These are phyloP conservation scores for Pogonus chalceus DNA, from an alignment of 1,140 invertebrate genomes.

Conservation along the genomic window DNA sequence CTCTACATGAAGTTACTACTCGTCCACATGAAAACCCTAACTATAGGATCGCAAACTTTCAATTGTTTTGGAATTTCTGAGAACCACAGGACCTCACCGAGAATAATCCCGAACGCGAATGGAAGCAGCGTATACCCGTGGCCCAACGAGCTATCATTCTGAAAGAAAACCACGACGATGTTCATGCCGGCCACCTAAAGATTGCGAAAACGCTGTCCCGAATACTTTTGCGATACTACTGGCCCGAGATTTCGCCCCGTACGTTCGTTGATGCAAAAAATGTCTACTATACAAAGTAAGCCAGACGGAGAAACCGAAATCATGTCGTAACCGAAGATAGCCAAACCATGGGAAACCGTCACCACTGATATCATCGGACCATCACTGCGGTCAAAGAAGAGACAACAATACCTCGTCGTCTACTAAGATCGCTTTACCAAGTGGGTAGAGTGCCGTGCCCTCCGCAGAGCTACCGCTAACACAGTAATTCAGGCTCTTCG, in stretches of 20 bases:
- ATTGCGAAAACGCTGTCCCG: conserved; percentile 22
- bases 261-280: conserved; percentile 18
- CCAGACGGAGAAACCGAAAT: conserved; percentile 20
- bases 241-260: conserved; percentile 19
- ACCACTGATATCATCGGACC: conserved; percentile 35
- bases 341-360: conserved; percentile 27
- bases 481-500: conserved; percentile 18
- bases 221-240: conserved; percentile 22
- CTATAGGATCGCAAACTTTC: conserved; percentile 20
- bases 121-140: conserved; percentile 17
- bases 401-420: conserved; percentile 31
- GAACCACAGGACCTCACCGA: conserved; percentile 12
- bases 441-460: conserved; percentile 16
- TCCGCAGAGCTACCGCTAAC: conserved; percentile 20
- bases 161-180: conserved; percentile 20
- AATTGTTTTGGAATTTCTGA: conserved; percentile 21
- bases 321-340: conserved; percentile 25
- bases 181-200: conserved; percentile 22
- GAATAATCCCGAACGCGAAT: background rate
- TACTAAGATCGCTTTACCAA: conserved; percentile 32
- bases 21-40: conserved; percentile 13
- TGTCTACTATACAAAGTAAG: conserved; percentile 27
- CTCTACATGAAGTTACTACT: background rate
- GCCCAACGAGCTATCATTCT: conserved; percentile 13
- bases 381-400: conserved; percentile 26